Conservation (phyloP, 2,797 vertebrate species). For the Apodemus agrarius region DNA sequence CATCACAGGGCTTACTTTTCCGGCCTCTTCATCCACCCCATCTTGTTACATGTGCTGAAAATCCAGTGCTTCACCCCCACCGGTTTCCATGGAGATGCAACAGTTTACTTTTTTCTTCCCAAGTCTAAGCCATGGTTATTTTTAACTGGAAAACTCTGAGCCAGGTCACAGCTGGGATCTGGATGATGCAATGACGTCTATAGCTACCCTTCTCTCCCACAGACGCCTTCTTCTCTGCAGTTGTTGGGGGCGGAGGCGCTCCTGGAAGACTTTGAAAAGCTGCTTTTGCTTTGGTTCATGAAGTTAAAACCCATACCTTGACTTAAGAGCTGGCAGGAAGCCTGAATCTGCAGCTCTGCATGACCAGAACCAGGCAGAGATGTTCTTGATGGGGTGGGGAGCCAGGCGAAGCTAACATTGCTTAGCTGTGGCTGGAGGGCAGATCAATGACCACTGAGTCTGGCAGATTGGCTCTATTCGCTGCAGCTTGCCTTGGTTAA, state of each 20-base stretch:
- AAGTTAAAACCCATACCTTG: slow-evolving; percentile 62
- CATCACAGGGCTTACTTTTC: slow-evolving; percentile 52
- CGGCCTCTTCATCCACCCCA: not conserved
- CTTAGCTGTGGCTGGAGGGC: not conserved
- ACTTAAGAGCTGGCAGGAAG: slow-evolving; percentile 66
- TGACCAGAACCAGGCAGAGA: not conserved
- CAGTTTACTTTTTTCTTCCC: slow-evolving; percentile 79
- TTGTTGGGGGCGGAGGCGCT: slow-evolving; percentile 68
- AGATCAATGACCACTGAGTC: not conserved
- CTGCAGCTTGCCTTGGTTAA: not conserved
- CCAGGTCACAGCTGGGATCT: slow-evolving; percentile 79
- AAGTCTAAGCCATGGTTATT: slow-evolving; percentile 72
- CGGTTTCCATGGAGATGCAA: slow-evolving; percentile 85
- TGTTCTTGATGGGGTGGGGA: not conserved
- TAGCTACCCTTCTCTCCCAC: slow-evolving; percentile 76
- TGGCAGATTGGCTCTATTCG: not conserved
- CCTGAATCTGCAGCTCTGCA: slow-evolving; percentile 41
- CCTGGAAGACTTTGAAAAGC: slow-evolving; percentile 71
- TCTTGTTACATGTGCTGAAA: slow-evolving; percentile 68
- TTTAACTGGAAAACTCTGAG: slow-evolving; percentile 75
- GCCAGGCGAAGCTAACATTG: slow-evolving; percentile 1
- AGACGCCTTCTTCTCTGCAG: slow-evolving; percentile 73
- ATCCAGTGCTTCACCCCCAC: slow-evolving; percentile 27
- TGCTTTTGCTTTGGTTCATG: slow-evolving; percentile 71
- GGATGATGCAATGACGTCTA: slow-evolving; percentile 79